phyloP scores from a whole-genome alignment of 2,888 invertebrate species.

The Sipunculus nudus region DNA sequence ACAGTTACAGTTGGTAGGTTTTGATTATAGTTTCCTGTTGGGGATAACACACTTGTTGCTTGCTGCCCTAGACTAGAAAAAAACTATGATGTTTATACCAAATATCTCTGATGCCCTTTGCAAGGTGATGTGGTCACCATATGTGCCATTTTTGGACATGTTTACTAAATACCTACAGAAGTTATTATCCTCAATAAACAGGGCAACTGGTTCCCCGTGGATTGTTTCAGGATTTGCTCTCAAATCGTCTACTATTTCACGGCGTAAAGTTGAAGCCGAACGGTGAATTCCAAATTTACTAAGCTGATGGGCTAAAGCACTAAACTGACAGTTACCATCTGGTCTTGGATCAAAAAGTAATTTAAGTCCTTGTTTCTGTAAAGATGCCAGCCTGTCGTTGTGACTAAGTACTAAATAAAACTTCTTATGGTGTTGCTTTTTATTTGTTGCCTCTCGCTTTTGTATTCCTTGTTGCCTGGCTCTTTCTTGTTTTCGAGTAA shows the following conservation, averaged over 20 bases:
- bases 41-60: not conserved
- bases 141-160: not conserved
- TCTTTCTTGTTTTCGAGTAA: no score
- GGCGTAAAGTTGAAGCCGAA: no score
- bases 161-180: not conserved
- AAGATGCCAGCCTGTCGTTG: not conserved
- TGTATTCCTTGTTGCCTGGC: no score
- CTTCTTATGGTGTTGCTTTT: not conserved
- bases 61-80: not conserved
- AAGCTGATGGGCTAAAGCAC: no score
- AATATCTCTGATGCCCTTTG: not conserved
- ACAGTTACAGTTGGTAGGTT: not conserved
- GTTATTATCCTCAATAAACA: not conserved
- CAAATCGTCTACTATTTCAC: no score
- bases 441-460: no score
- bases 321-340: not conserved
- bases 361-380: not conserved
- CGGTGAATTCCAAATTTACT: no score
- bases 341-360: not conserved
- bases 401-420: not conserved
- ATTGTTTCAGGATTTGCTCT: no score
- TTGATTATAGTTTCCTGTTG: not conserved
- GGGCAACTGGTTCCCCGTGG: no score
- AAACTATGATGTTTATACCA: not conserved
- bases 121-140: not conserved